These are phyloP conservation scores for Globicephala melas DNA, from an alignment of 2,113 vertebrate genomes.

Conservation along the genomic window DNA sequence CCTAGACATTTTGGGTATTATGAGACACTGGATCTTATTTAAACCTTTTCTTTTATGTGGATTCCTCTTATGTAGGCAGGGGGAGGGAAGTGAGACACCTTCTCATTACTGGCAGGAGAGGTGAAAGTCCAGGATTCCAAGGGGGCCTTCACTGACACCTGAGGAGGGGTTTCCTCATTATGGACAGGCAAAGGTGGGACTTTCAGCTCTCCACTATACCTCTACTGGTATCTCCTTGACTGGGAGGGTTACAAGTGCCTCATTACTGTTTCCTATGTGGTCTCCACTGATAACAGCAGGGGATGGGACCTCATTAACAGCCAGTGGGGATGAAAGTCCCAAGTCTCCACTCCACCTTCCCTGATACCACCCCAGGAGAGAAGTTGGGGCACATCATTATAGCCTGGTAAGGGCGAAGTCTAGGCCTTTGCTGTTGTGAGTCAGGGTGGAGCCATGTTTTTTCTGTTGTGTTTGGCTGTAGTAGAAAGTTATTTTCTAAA, in stretches of 20 bases:
- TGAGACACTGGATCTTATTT: not conserved
- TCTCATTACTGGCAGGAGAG: not conserved
- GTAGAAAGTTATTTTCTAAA: not conserved
- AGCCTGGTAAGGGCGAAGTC: not conserved
- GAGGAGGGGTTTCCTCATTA: not conserved
- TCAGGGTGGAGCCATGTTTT: not conserved
- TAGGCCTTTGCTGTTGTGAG: not conserved
- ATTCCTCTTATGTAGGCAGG: not conserved
- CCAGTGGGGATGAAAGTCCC: not conserved
- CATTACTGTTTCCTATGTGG: not conserved
- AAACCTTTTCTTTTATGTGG: not conserved
- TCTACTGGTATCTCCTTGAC: not conserved
- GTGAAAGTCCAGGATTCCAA: not conserved
- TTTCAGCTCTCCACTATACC: not conserved
- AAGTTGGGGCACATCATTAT: not conserved
- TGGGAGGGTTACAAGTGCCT: not conserved
- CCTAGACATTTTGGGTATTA: not conserved
- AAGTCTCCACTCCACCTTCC: not conserved
- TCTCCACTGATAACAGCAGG: not conserved
- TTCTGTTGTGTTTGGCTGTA: not conserved
- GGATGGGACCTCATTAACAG: not conserved
- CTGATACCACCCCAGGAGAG: not conserved
- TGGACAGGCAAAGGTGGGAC: not conserved
- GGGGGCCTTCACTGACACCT: not conserved
- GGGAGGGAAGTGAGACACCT: not conserved